phyloP scores from a whole-genome alignment of 2,888 invertebrate genomes.

The Nesidiocoris tenuis region DNA sequence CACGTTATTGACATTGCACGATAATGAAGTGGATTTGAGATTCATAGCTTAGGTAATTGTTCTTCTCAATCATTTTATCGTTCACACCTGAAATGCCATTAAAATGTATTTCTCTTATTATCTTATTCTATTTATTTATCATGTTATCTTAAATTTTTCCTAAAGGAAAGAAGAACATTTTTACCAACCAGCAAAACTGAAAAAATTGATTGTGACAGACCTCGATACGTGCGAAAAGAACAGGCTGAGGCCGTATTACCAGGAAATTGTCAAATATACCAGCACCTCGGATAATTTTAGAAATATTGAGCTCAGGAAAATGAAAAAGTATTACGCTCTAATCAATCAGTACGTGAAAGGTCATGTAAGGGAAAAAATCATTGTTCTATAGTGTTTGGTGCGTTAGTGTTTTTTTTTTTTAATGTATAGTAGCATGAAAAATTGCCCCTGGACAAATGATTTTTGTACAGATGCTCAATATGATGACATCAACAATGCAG shows the following conservation, averaged over 20 bases:
- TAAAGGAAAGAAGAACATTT: slow-evolving; percentile 19
- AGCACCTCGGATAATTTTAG: slow-evolving; percentile 4
- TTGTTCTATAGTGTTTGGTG: no score
- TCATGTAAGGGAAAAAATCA: slow-evolving; percentile 23
- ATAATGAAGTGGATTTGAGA: no score
- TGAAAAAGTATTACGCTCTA: slow-evolving; percentile 5
- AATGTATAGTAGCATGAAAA: no score
- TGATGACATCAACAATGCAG: slow-evolving; percentile 12
- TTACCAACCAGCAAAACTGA: slow-evolving; percentile 8
- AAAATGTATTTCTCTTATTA: no score
- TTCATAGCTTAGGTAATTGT: no score
- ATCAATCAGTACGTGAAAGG: slow-evolving; percentile 22
- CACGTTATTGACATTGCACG: no score
- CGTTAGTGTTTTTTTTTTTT: no score
- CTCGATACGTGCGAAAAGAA: slow-evolving; percentile 6
- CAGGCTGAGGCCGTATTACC: slow-evolving; percentile 20
- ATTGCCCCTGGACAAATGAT: no score
- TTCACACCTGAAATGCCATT: no score
- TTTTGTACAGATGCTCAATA: slow-evolving; percentile 10
- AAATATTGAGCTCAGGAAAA: slow-evolving; percentile 15
- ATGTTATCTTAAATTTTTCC: no score
- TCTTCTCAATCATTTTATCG: no score
- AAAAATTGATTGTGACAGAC: not conserved
- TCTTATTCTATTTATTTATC: no score
- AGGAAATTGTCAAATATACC: slow-evolving; percentile 3